Percentiles rank a stretch among this genome's conserved stretches.
Evolutionary conservation across 2,888 invertebrate species (phyloP).

Genomic region (Epirrhoe tristata): DNA sequence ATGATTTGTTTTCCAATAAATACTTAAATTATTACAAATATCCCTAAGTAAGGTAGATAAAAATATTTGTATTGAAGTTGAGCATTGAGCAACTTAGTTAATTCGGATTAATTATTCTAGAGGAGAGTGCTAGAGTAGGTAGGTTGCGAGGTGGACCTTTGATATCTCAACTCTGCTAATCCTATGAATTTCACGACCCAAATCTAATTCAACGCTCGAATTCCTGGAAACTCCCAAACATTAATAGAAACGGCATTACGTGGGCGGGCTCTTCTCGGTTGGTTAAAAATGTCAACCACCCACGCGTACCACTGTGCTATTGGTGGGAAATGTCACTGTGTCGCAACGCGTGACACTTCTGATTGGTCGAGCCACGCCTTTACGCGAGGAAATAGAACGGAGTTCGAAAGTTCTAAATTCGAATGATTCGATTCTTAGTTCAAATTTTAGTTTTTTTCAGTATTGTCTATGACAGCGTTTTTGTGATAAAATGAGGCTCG

Average conservation of each 20-base stretch:
- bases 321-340: constrained; percentile 81
- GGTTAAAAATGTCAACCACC: constrained; percentile 76
- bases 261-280: constrained; percentile 66
- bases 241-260: constrained; percentile 40
- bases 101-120: not conserved
- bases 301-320: constrained; percentile 58
- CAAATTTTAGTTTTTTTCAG: constrained; percentile 6
- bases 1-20: not conserved
- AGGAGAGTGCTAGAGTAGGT: not conserved
- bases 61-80: no score
- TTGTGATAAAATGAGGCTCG: constrained; percentile 22
- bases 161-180: constrained; percentile 1
- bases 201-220: constrained; percentile 9
- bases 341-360: constrained; percentile 76
- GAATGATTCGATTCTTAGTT: not conserved
- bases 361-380: constrained; percentile 75
- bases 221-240: constrained; percentile 34
- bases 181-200: constrained; percentile 12
- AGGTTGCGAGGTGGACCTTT: constrained; percentile 4
- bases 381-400: constrained; percentile 33
- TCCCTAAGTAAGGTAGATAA: no score
- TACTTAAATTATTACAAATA: no score
- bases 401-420: constrained; percentile 23
- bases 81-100: not conserved
- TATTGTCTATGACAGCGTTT: constrained; percentile 15